Base-by-base conservation (phyloP, 2,113 vertebrate genomes). In the Lagopus muta region DNA sequence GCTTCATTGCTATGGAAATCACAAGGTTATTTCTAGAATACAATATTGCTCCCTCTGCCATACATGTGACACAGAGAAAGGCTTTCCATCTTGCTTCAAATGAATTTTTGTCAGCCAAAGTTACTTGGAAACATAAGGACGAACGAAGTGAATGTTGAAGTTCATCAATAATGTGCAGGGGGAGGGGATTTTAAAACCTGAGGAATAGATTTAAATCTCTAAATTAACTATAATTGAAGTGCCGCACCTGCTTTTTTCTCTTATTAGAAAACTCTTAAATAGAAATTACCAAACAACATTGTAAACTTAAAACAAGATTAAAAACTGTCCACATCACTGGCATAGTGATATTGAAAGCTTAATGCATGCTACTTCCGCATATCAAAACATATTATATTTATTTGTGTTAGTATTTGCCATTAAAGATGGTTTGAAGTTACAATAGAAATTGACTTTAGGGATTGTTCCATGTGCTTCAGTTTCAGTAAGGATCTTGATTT, bases 381-480 rank as follows among this genome's bases (percentile, higher is more conserved):
- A 19, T 36, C 25, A n/a, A 89, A 85, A 89, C 22, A 38, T 69
- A 67, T 60, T 70, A 28, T 7, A 55, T 74, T 85, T 73, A 66
- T 88, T 92, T 94, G 20, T 60, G 47, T 91, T 66, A 71, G 34
- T 72, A 28, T 86, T 34, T 12, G 8, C 42, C 77, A 34, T 18
- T 89, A 70, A 77, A 77, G 72, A 60, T 77, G n/a, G 77, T n/a
- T 64, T 94, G 45, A 89, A 91, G 60, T 28, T 52, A 55, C 38
- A 80, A 7, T 7, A 64, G 8, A 71, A 79, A 73, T 32, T 73
- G 27, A 32, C 89, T 84, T 89, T 84, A 62, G 36, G 45, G 45
- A 50, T 45, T 85, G 19, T 69, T 80, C 38, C 69, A 13, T 71
- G 24, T 54, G 13, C 45, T 88, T 50, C 22, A 34, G 43, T 69